Evolutionary conservation across 2,888 invertebrate species (phyloP).

Genomic region (Orthonevra nobilis): DNA sequence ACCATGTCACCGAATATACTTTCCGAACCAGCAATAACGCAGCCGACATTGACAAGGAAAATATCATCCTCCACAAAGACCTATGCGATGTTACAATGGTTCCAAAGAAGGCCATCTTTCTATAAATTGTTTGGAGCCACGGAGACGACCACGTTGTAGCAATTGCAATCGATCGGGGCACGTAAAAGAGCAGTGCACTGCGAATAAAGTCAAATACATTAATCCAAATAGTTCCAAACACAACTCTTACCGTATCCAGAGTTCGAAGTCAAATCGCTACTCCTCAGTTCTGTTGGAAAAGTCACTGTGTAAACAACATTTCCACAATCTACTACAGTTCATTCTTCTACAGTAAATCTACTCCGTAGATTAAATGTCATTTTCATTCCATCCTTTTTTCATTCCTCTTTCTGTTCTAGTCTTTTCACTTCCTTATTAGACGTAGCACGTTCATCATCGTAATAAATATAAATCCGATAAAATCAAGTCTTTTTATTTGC

Average conservation of each 20-base stretch:
- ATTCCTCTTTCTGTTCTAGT: no score
- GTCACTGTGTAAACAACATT: no score
- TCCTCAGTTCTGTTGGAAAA: no score
- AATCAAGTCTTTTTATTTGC: no score
- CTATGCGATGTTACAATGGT: conserved; percentile 24
- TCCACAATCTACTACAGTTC: no score
- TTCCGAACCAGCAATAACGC: neutral
- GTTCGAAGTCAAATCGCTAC: neutral
- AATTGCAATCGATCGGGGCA: conserved; percentile 12
- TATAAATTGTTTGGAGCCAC: conserved; percentile 13
- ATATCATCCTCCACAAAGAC: neutral
- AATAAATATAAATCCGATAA: no score
- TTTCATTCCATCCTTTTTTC: no score
- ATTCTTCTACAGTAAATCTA: no score
- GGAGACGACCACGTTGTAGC: conserved; percentile 10
- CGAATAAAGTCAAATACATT: conserved; percentile 14
- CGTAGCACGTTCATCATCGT: no score
- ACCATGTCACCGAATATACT: neutral
- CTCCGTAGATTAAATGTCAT: no score
- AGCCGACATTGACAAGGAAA: conserved; percentile 1
- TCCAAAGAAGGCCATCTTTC: conserved; percentile 15
- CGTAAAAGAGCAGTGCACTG: conserved; percentile 10
- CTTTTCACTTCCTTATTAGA: no score
- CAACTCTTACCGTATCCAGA: neutral
- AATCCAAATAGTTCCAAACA: neutral